These are phyloP conservation scores for Coenonympha arcania DNA, from an alignment of 2,888 invertebrate species.

Conservation along the genomic window DNA sequence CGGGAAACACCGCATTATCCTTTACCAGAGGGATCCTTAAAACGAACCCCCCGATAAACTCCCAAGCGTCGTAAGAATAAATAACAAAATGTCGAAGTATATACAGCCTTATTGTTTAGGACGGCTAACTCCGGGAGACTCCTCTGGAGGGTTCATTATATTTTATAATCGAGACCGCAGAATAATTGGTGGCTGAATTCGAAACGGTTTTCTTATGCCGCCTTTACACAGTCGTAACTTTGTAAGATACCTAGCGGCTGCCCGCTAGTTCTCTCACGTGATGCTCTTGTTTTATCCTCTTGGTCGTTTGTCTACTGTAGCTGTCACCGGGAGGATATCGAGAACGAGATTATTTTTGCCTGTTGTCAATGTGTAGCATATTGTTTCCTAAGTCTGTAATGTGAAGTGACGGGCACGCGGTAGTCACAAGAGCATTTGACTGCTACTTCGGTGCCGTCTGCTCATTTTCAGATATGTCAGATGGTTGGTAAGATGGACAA, in stretches of 20 bases:
- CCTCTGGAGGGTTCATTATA: conserved; percentile 24
- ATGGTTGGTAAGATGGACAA: too few relatives aligned
- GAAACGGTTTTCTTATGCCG: conserved; percentile 22
- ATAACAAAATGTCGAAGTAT: conserved; percentile 10
- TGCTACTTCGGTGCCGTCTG: too few relatives aligned
- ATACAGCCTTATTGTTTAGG: conserved; percentile 2
- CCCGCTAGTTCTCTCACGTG: too few relatives aligned
- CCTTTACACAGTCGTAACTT: conserved; percentile 2
- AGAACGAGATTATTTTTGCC: too few relatives aligned
- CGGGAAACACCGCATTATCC: not conserved
- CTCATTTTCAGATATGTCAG: too few relatives aligned
- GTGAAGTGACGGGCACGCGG: too few relatives aligned
- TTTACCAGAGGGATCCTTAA: not conserved
- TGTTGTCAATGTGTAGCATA: too few relatives aligned
- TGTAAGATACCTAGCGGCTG: not conserved
- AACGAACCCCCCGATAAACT: conserved; percentile 10
- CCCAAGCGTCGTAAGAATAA: conserved; percentile 18
- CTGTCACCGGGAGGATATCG: too few relatives aligned
- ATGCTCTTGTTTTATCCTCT: too few relatives aligned
- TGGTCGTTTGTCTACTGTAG: too few relatives aligned
- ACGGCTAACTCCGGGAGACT: conserved; percentile 3
- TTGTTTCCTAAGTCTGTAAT: too few relatives aligned
- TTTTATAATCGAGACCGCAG: conserved; percentile 26
- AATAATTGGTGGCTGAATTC: conserved; percentile 30
- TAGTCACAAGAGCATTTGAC: too few relatives aligned